Conservation (phyloP, 2,888 invertebrate genomes). For the Drosophila eohydei region DNA sequence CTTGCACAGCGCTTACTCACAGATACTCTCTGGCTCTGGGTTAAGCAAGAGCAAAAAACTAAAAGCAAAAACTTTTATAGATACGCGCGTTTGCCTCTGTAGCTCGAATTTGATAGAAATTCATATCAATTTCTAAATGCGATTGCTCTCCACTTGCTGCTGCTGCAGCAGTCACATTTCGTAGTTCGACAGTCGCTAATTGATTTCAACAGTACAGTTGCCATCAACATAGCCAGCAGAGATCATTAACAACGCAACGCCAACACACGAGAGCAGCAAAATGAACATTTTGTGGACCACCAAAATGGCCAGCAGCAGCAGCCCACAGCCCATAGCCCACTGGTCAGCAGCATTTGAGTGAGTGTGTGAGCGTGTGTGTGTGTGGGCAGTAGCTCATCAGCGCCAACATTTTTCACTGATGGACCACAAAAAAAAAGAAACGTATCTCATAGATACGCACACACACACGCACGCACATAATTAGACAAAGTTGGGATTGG, state of each 20-base stretch:
- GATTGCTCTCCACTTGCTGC: conserved; percentile 46
- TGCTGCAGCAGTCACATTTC: conserved; percentile 10
- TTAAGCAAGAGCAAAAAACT: conserved; percentile 29
- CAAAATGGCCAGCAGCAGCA: conserved; percentile 65
- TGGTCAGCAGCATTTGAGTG: conserved; percentile 27
- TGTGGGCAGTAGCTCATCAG: conserved; percentile 58
- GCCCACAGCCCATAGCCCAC: conserved; percentile 25
- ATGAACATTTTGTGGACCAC: conserved; percentile 21
- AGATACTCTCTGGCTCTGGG: conserved; percentile 31
- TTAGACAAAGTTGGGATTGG: conserved; percentile 77
- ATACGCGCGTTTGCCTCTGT: neutral
- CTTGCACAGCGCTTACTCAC: conserved; percentile 40
- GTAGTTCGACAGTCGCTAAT: conserved; percentile 43
- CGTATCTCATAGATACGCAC: conserved; percentile 61
- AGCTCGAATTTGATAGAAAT: conserved; percentile 3
- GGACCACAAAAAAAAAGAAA: conserved; percentile 43
- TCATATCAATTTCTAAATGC: conserved; percentile 19
- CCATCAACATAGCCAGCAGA: conserved; percentile 34
- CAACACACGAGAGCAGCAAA: conserved; percentile 47
- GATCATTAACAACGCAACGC: conserved; percentile 65
- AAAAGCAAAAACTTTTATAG: conserved; percentile 7
- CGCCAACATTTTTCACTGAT: conserved; percentile 56
- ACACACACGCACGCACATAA: conserved; percentile 36
- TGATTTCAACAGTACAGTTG: conserved; percentile 42
- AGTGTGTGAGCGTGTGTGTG: conserved; percentile 19